Evolutionary conservation across 2,888 invertebrate species (phyloP), one percentile per base, ranked within the genome.

Genomic region (Lypha dubia): DNA sequence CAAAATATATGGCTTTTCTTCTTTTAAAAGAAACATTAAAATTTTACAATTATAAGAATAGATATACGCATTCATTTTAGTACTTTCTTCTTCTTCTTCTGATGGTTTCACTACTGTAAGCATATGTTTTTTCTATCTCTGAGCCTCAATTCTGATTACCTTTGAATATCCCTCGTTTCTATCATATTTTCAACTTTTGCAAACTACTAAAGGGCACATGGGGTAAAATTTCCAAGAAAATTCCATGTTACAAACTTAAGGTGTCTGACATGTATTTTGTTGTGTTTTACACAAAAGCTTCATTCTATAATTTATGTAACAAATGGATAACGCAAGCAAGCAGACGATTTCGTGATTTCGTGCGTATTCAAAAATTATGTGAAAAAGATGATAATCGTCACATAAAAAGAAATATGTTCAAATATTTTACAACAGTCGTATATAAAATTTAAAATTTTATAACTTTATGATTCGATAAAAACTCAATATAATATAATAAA

Each of bases 311-410:
- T 51, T 70, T 79, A 62, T 49, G 35, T 46, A 38, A n/a, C 11
- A 49, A 58, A 24, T 38, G 9, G n/a, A 44, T 24, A 22, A 22
- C 28, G 1, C 15, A 58, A 49, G 46, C 2, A 46, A 67, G 38
- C 53, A 53, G 41, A 32, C 63, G 41, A 13, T n/a, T 53, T n/a
- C n/a, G n/a, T 49, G 35, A 24, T 24, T 41, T 60, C 17, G 13
- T 24, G 13, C 24, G 13, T 68, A n/a, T 60, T 22, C 51, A 17
- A 35, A 56, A 60, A 76, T 79, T 71, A 84, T 79, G 75, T 67
- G 79, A 75, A 84, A 84, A 71, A 65, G 41, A 76, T 79, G 79
- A 79, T 75, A 79, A 79, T 32, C 41, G 53, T 68, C n/a, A n/a
- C 28, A 71, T 71, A 63, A 56, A 68, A 32, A 46, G 20, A 62